These are phyloP conservation scores for Cephus spinipes DNA, from an alignment of 2,888 invertebrate genomes.

Conservation along the genomic window DNA sequence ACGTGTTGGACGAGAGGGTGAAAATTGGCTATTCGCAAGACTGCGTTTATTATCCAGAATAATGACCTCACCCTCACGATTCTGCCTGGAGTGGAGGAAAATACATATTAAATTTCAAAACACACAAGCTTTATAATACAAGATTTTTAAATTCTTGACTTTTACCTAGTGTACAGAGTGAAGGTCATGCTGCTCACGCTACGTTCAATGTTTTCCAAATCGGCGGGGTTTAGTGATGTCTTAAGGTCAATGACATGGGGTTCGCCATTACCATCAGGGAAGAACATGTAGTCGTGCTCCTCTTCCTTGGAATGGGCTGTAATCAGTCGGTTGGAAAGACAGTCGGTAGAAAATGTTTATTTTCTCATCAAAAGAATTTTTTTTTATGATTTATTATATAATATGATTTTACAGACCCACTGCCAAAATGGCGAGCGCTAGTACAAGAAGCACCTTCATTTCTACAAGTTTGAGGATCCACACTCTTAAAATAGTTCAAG, in stretches of 20 bases:
- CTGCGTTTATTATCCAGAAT: neutral
- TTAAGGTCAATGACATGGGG: constrained; percentile 65
- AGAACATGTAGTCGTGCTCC: constrained; percentile 65
- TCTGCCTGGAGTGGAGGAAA: neutral
- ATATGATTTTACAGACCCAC: neutral
- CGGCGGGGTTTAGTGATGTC: constrained; percentile 47
- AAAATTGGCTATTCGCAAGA: neutral
- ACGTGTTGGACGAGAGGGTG: constrained; percentile 3
- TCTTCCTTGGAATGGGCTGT: neutral
- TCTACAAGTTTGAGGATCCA: neutral
- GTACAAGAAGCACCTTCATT: neutral
- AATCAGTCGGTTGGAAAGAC: neutral
- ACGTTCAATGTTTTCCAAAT: constrained; percentile 20
- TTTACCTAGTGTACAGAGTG: constrained; percentile 14
- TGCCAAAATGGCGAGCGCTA: neutral
- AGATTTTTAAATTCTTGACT: neutral
- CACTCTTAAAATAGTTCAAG: neutral
- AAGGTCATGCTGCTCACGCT: neutral
- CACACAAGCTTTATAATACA: neutral
- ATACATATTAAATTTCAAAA: neutral
- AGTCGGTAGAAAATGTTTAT: neutral
- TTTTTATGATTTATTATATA: neutral
- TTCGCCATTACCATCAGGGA: constrained; percentile 65
- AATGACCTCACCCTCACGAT: neutral
- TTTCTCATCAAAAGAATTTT: neutral